Percentiles rank a stretch among this genome's conserved stretches.
These are phyloP conservation scores for Nezara viridula DNA, from an alignment of 2,888 invertebrate genomes.

Conservation along the genomic window DNA sequence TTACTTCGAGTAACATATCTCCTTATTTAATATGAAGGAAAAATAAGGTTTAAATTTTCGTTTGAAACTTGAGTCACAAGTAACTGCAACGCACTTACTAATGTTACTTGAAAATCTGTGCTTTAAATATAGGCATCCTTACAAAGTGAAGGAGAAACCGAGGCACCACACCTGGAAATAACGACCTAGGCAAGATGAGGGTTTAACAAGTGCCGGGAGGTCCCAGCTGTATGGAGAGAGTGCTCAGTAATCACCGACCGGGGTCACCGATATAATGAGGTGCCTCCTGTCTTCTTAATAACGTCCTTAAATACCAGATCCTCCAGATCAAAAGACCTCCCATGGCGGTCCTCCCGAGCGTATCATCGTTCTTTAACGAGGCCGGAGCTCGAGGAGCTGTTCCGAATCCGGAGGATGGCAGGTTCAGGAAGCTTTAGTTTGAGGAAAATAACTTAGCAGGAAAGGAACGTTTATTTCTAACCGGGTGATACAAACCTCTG, in stretches of 20 bases:
- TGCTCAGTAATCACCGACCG: not conserved
- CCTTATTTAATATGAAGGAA: not conserved
- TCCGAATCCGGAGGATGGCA: not conserved
- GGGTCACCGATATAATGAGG: conserved; percentile 47
- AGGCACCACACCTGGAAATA: conserved; percentile 23
- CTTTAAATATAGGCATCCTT: not conserved
- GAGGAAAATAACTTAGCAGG: not conserved
- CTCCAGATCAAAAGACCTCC: conserved; percentile 18
- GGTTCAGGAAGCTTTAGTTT: not conserved
- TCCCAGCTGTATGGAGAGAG: not conserved
- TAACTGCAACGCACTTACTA: not conserved
- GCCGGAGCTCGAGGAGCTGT: not conserved
- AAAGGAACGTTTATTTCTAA: no score
- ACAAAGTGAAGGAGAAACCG: not conserved
- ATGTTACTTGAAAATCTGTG: not conserved
- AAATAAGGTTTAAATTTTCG: not conserved
- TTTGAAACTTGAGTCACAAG: not conserved
- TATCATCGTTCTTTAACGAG: conserved; percentile 7
- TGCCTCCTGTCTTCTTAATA: conserved; percentile 28
- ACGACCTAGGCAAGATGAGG: not conserved
- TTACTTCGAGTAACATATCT: not conserved
- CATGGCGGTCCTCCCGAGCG: not conserved
- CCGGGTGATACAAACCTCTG: no score
- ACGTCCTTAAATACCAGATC: conserved; percentile 41
- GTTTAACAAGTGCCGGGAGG: not conserved